Base-by-base conservation (phyloP, 1,140 invertebrate species). In the Drosophila trapezifrons region DNA sequence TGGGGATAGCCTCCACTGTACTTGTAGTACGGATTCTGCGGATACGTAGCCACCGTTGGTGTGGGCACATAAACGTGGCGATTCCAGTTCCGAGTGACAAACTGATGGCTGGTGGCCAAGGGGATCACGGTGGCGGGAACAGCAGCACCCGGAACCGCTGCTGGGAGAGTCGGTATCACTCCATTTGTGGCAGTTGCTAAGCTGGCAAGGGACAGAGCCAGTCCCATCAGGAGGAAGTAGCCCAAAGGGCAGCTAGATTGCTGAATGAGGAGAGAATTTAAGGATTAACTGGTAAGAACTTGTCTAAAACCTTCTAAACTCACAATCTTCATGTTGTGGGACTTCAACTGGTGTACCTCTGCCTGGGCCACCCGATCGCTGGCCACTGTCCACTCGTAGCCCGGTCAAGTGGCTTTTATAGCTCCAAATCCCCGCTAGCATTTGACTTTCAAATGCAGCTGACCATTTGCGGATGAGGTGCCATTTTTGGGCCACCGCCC, bases 391-490 rank as follows among this genome's bases (percentile, higher is more conserved):
- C 54, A 55, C 35, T 43, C 4, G 22, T 17, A 8, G 6, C 10
- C 6, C 3, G 15, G 0, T 4, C 29, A 13, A 17, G n/a, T 13
- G 17, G 47, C 64, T 64, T 74, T 73, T 87, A 79, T 86, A 80
- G 46, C 52, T 3, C 10, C 0, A 7, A 9, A 0, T 9, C 40
- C 25, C 12, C 22, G 15, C 29, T 29, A 58, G 49, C n/a, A 79
- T 67, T 85, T 78, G 78, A 62, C 40, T 76, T 73, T 79, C 83
- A 82, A 87, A 87, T 86, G 82, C 82, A 81, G 43, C 17, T 45
- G 42, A 43, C 82, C 78, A 32, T 64, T 65, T 64, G 62, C 9
- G 25, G 49, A 5, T 20, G 12, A 25, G 22, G 13, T 22, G 18
- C 64, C 82, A 76, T 75, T 66, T 59, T 75, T 78, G 64, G 78